Base-by-base conservation (phyloP, 2,888 invertebrate genomes). In the Machimus atricapillus region DNA sequence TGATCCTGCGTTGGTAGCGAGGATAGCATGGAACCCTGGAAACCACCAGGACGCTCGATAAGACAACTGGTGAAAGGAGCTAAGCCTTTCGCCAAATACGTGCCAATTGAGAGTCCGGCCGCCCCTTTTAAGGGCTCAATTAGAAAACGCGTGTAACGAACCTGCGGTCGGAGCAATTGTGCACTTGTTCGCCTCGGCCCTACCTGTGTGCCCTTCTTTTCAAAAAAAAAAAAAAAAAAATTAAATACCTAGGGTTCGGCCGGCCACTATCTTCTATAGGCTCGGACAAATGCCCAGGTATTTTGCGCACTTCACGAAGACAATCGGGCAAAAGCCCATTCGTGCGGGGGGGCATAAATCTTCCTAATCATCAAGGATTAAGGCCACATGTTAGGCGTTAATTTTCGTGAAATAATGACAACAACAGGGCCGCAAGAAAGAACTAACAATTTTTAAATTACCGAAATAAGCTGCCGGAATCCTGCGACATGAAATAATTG, bases 301-400 rank as follows among this genome's bases (percentile, higher is more conserved):
- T 40, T 40, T 66, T 40, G 58, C 73, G 83, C 40, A 73, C 85
- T 46, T 74, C 27, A 31, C 19, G 43, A 76, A 52, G 34, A 76
- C 73, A 85, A 74, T 74, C 52, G 43, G 27, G 19, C 31, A 3
- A 85, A 85, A 74, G 27, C 40, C 46, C 27, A n/a, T 85, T 74
- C 46, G 58, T 46, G 76, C 43, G 14, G 46, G 31, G 31, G 74
- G 46, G 76, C 76, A 85, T 85, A 85, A 85, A 85, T 85, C 85
- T 85, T 85, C 27, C 76, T 85, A 85, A 85, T 85, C 85, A 85
- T 85, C 74, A 19, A 85, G 85, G 85, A 85, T 85, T 85, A 85
- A 46, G 85, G 40, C 23, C 43, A 74, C 73, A 73, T 73, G 83
- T 83, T 83, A 83, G 83, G 27, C 74, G 85, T 76, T 85, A 74